These are phyloP conservation scores for Tribolium castaneum DNA, from an alignment of 1,140 invertebrate genomes.

Conservation along the genomic window DNA sequence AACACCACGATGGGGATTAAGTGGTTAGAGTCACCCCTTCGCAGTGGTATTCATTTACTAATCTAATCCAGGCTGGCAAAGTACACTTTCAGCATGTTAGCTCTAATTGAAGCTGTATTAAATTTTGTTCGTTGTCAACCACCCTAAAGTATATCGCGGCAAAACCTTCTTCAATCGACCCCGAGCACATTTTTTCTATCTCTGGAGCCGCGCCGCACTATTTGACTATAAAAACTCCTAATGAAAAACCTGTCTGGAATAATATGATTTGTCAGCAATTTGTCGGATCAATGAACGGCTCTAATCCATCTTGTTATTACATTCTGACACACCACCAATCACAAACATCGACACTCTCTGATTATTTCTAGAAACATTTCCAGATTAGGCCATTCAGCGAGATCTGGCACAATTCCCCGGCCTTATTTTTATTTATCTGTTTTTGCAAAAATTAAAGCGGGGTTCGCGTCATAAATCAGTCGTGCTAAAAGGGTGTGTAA, in stretches of 20 bases:
- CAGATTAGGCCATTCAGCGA: background rate
- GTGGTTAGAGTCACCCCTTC: conserved; percentile 42
- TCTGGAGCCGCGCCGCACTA: background rate
- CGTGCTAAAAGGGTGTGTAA: conserved; percentile 24
- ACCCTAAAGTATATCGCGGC: conserved; percentile 20
- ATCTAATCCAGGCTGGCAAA: conserved; percentile 45
- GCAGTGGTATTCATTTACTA: conserved; percentile 46
- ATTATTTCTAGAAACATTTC: background rate
- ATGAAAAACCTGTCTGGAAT: conserved; percentile 10
- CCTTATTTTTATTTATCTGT: conserved; percentile 13
- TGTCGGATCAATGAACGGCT: conserved; percentile 1
- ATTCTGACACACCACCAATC: conserved; percentile 4
- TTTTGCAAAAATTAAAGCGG: conserved; percentile 9
- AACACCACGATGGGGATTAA: conserved; percentile 28
- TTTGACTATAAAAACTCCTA: conserved; percentile 1
- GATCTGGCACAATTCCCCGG: background rate
- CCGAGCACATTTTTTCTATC: background rate
- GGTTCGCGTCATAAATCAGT: conserved; percentile 20
- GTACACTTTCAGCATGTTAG: conserved; percentile 48
- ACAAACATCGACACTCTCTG: background rate
- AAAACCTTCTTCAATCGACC: conserved; percentile 37
- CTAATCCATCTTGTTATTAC: conserved; percentile 17
- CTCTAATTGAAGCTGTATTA: conserved; percentile 47
- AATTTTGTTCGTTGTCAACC: conserved; percentile 43
- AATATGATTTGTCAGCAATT: conserved; percentile 28